Percentiles rank a stretch among this genome's conserved stretches.
These are phyloP conservation scores for Pundamilia nyererei DNA, from an alignment of 2,113 vertebrate genomes.

Conservation along the genomic window DNA sequence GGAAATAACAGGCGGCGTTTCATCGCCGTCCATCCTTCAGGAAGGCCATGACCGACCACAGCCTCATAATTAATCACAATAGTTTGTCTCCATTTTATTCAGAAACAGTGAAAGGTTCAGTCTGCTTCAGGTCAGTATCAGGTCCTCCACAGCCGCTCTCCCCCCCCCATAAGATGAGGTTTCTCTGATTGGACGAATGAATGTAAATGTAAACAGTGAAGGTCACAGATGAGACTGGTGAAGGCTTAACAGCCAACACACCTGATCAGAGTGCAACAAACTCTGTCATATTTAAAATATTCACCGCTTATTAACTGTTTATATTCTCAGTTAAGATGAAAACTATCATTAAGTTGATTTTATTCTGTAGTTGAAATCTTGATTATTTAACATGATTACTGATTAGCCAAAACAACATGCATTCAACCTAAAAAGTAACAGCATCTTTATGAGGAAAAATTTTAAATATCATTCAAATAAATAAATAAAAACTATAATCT, in stretches of 20 bases:
- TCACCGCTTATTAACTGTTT: not conserved
- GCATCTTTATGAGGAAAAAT: not conserved
- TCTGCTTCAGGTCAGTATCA: not conserved
- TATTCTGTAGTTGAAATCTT: not conserved
- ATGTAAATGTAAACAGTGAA: not conserved
- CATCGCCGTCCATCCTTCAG: conserved; percentile 10
- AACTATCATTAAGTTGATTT: not conserved
- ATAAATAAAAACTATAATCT: not conserved
- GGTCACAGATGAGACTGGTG: not conserved
- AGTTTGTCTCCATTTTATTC: not conserved
- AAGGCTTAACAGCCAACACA: not conserved
- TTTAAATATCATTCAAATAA: not conserved
- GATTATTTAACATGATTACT: not conserved
- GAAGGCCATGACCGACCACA: conserved; percentile 23
- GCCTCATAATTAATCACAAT: conserved; percentile 41
- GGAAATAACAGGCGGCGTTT: not conserved
- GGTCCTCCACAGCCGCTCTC: not conserved
- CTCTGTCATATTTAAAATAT: not conserved
- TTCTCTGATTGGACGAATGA: not conserved
- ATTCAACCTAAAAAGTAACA: not conserved
- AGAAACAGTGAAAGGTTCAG: not conserved
- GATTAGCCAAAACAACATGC: not conserved
- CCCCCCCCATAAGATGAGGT: not conserved
- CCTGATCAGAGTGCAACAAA: not conserved
- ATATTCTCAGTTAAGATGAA: not conserved